Evolutionary conservation across 53 echinoderm and acorn worm species (phyloP), one percentile per base, ranked within the genome.

Genomic region (Echinarachnius parma): DNA sequence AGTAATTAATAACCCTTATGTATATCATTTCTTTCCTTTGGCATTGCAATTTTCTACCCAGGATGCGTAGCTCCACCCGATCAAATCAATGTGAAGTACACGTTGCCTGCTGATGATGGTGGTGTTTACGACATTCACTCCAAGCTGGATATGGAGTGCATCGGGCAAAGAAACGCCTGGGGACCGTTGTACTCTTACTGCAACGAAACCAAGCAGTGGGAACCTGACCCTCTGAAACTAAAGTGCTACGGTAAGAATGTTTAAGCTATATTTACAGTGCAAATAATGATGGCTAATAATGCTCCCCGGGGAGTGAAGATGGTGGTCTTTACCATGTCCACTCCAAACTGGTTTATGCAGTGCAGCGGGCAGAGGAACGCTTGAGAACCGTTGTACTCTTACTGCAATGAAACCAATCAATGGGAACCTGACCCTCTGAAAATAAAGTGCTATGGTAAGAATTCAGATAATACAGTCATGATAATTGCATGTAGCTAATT

Each of bases 341-440:
- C n/a, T n/a, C 62, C 1, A 37, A 10, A 36, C 36, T 62, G n/a
- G 25, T 2, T n/a, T 16, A n/a, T 62, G 23, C 14, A 3, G 25
- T 62, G 62, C 5, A 31, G 8, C 8, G 65, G 46, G 8, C n/a
- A n/a, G n/a, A n/a, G n/a, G n/a, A n/a, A n/a, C n/a, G n/a, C n/a
- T n/a, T 50, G 32, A 7, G 68, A 52, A 8, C 33, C 68, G 23
- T 19, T 3, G 19, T 68, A 28, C 52, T 68, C 68, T 34, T 68
- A 68, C 26, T 68, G 68, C 34, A 68, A 52, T 26, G 49, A 49
- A 16, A 68, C 68, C 8, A 26, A 37, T 11, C 31, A 52, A 24
- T 68, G 68, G 68, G 65, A 68, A 11, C 68, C 68, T 10, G 53
- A 68, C 15, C 68, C 68, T 9, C 49, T 68, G 68, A 31, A 20